Evolutionary conservation across 2,888 invertebrate genomes (phyloP).

Genomic region (Nymphalis polychloros): DNA sequence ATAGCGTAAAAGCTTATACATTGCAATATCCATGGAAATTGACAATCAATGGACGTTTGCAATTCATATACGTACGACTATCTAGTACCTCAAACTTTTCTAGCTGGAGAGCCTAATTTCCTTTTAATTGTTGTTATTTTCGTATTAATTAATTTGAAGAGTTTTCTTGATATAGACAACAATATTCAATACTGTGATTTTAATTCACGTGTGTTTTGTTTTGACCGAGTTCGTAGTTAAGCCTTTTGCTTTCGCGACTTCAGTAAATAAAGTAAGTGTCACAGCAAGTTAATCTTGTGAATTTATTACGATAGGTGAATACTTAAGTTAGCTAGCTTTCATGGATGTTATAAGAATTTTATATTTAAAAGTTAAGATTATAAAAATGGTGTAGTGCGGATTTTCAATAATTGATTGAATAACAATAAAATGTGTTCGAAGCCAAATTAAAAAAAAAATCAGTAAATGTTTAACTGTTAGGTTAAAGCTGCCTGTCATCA

Average conservation of each 20-base stretch:
- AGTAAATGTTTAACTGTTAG: no score
- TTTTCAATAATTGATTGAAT: not conserved
- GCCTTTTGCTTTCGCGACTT: conserved; percentile 26
- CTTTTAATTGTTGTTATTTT: no score
- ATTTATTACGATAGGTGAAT: conserved; percentile 36
- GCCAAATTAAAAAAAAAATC: no score
- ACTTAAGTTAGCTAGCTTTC: conserved; percentile 27
- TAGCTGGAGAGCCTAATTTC: no score
- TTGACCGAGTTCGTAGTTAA: conserved; percentile 28
- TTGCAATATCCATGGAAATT: no score
- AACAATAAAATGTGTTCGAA: not conserved
- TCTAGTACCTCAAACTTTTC: no score
- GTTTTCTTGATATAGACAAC: no score
- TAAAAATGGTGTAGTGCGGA: not conserved
- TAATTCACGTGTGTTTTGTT: conserved; percentile 14
- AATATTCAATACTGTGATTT: not conserved
- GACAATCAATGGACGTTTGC: no score
- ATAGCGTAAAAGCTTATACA: not conserved
- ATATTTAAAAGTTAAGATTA: not conserved
- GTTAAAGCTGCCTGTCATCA: no score
- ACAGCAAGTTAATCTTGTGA: conserved; percentile 31
- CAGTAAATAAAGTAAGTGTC: conserved; percentile 35
- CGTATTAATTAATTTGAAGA: no score
- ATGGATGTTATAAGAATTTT: conserved; percentile 16
- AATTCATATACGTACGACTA: no score